A percentile compares a stretch with the other conserved stretches of the same genome.
Conservation (phyloP, 2,888 invertebrate genomes). For the Drosophila greeni region DNA sequence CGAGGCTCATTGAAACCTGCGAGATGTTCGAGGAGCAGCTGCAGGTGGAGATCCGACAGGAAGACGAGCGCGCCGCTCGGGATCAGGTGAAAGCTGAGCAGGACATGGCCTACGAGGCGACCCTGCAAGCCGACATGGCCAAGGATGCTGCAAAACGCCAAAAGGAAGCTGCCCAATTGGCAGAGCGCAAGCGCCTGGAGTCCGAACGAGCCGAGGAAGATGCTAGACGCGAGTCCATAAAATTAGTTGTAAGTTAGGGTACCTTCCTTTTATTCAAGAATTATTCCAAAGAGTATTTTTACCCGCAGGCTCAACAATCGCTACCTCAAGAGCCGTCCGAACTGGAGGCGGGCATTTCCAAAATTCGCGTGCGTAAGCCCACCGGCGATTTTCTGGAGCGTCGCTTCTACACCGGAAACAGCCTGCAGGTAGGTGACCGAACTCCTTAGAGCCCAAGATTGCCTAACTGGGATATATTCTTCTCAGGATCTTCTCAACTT, state of each 20-base stretch:
- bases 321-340: conserved; percentile 86
- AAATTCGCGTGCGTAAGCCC: conserved; percentile 90
- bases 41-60: conserved; percentile 88
- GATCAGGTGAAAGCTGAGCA: conserved; percentile 95
- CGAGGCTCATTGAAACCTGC: conserved; percentile 90
- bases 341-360: conserved; percentile 82
- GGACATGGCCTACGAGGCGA: conserved; percentile 94
- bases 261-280: not conserved
- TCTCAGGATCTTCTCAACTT: conserved; percentile 89
- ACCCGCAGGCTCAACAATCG: conserved; percentile 81
- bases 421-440: conserved; percentile 80
- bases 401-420: conserved; percentile 82
- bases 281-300: not conserved
- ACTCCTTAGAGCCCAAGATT: not conserved
- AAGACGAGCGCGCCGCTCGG: conserved; percentile 92
- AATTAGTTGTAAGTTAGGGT: conserved; percentile 66
- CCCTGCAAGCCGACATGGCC: conserved; percentile 87
- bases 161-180: conserved; percentile 84
- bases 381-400: conserved; percentile 87
- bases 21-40: conserved; percentile 90
- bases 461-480: not conserved
- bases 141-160: conserved; percentile 91
- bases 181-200: conserved; percentile 86
- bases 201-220: conserved; percentile 85
- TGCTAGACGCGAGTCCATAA: conserved; percentile 85